These are phyloP conservation scores for Orthonyx spaldingii DNA, from an alignment of 2,113 vertebrate genomes.

Conservation along the genomic window DNA sequence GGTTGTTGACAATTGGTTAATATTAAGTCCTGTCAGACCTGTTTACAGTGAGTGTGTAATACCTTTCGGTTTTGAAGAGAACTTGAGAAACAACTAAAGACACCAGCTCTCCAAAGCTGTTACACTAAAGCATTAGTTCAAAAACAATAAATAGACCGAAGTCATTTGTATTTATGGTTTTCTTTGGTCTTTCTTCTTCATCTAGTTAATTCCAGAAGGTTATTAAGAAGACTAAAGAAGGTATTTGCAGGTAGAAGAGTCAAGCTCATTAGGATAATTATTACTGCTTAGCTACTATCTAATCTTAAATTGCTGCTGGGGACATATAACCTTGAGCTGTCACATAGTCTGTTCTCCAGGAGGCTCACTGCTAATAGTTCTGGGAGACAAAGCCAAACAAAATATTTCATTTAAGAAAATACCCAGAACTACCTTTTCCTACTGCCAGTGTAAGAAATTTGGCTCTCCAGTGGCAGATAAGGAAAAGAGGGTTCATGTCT, in stretches of 20 bases:
- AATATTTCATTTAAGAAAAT: neutral
- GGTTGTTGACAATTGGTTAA: neutral
- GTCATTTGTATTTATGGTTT: neutral
- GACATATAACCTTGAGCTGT: neutral
- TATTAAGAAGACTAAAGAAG: constrained; percentile 36
- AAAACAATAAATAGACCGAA: neutral
- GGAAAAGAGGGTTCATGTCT: neutral
- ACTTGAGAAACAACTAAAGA: neutral
- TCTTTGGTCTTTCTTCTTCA: neutral
- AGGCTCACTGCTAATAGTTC: neutral
- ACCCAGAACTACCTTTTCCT: neutral
- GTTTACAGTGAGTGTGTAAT: neutral
- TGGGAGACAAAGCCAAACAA: neutral
- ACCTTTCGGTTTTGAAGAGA: neutral
- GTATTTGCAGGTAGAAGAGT: constrained; percentile 34
- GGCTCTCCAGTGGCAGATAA: neutral
- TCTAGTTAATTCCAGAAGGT: neutral
- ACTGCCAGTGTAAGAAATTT: neutral
- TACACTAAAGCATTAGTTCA: neutral
- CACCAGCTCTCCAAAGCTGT: neutral
- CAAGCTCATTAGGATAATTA: constrained; percentile 38
- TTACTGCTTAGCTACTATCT: neutral
- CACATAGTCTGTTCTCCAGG: neutral
- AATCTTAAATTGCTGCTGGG: constrained; percentile 15
- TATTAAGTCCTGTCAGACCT: neutral